Evolutionary conservation across 2,113 vertebrate genomes (phyloP).

Genomic region (Chionodraco myersi): DNA sequence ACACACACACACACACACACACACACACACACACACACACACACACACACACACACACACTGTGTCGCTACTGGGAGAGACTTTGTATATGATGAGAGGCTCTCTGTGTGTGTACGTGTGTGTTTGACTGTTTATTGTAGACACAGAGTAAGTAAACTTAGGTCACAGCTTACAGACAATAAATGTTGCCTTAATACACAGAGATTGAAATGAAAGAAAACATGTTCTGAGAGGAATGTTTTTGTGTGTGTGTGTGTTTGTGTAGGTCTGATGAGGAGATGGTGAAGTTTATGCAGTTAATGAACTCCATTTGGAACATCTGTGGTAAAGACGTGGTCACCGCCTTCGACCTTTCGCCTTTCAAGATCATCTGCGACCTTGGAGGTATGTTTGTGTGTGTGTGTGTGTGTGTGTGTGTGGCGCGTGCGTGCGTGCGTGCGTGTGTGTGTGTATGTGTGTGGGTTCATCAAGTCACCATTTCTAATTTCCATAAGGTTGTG

Average conservation of each 20-base stretch:
- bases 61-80: constrained; percentile 45
- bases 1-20: not conserved
- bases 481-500: constrained; percentile 53
- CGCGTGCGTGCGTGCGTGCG: not conserved
- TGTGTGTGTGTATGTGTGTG: not conserved
- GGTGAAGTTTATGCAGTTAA: constrained; percentile 87
- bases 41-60: constrained; percentile 2
- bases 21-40: constrained; percentile 19
- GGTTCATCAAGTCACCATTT: constrained; percentile 11
- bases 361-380: constrained; percentile 87
- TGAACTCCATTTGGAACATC: constrained; percentile 91
- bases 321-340: constrained; percentile 85
- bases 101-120: not conserved
- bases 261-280: constrained; percentile 89
- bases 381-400: constrained; percentile 84
- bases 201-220: not conserved
- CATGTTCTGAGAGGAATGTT: not conserved
- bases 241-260: constrained; percentile 39
- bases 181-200: constrained; percentile 7
- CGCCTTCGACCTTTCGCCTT: constrained; percentile 89
- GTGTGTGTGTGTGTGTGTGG: constrained; percentile 22
- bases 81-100: constrained; percentile 32
- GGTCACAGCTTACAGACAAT: constrained; percentile 26
- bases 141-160: not conserved
- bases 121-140: constrained; percentile 1